Percentiles rank a stretch among this genome's conserved stretches.
Conservation (phyloP, 2,888 invertebrate species). For the Halictus ligatus region DNA sequence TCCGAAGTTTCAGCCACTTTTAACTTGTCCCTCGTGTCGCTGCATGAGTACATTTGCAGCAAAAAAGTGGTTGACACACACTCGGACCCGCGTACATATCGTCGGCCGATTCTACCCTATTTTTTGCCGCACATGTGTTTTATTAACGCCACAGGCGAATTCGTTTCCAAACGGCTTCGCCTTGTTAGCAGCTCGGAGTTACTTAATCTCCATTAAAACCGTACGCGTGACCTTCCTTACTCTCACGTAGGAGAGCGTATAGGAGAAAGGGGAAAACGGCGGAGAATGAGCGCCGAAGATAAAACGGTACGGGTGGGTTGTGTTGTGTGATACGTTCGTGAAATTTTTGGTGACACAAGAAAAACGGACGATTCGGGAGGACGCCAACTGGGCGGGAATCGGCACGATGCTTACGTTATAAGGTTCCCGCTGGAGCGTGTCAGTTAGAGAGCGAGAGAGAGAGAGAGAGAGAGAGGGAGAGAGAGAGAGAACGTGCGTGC, state of each 20-base stretch:
- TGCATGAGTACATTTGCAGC: slow-evolving; percentile 53
- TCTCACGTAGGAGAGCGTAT: slow-evolving; percentile 25
- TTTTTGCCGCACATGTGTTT: slow-evolving; percentile 57
- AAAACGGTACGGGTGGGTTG: slow-evolving; percentile 24
- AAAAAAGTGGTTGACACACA: slow-evolving; percentile 37
- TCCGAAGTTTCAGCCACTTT: slow-evolving; percentile 52
- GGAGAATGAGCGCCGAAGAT: slow-evolving; percentile 25
- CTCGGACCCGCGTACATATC: slow-evolving; percentile 24
- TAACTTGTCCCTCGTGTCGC: slow-evolving; percentile 39
- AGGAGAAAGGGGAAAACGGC: slow-evolving; percentile 34
- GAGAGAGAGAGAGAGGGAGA: not conserved
- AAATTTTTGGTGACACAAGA: slow-evolving; percentile 15
- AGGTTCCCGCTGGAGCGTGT: slow-evolving; percentile 23
- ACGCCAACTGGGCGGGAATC: slow-evolving; percentile 28
- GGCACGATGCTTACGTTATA: slow-evolving; percentile 21
- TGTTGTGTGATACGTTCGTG: slow-evolving; percentile 22
- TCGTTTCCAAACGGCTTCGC: slow-evolving; percentile 55
- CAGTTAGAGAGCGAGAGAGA: not conserved
- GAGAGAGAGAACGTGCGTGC: not conserved
- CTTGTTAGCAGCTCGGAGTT: slow-evolving; percentile 52
- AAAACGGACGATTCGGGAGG: not conserved
- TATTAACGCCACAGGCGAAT: slow-evolving; percentile 54
- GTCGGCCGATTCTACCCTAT: slow-evolving; percentile 51
- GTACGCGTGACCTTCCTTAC: slow-evolving; percentile 59
- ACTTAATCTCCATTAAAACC: slow-evolving; percentile 56